Base-by-base conservation (phyloP, 2,797 vertebrate species). In the Helarctos malayanus region DNA sequence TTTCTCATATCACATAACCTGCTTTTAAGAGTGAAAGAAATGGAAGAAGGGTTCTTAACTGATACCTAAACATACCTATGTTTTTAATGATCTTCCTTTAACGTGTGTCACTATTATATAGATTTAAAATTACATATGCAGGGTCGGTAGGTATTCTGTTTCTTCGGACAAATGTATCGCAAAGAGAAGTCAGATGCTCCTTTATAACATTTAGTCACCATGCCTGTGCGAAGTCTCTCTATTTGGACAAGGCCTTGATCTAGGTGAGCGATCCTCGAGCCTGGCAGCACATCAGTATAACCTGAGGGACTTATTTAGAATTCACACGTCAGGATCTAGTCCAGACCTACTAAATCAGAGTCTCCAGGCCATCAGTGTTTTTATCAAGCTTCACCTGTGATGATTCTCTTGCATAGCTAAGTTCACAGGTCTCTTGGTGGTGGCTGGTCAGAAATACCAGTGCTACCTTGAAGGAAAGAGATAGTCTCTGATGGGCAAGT, bases 231-330 rank as follows among this genome's bases (percentile, higher is more conserved):
- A 93, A 96, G 81, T 92, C 80, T 89, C 49, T 96, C 59, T 96
- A 93, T 97, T 91, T 96, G 47, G 94, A 95, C 87, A 94, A 93
- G 79, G 69, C 45, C 9, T 21, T 94, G 90, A 92, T 95, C 92
- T 78, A 89, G 95, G 78, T 84, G 65, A 89, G 87, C 49, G 78
- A 80, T 93, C 89, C 52, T 94, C 89, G 94, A 89, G 92, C 57
- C 56, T 86, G 91, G 89, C 68, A 91, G 78, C 13, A 56, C 75
- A 84, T 95, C 89, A 76, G 35, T 91, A 89, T 93, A 95, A 89
- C 73, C 85, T 65, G 63, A 96, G 59, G 63, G 85, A 84, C 86
- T 80, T 93, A 95, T 86, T 96, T 88, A 94, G 96, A 90, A 96
- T 94, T 94, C 38, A 32, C 12, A 56, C 23, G 21, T 96, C n/a